Percentiles rank a stretch among this genome's conserved stretches.
These are phyloP conservation scores for Parazoanthus atlanticus DNA, from an alignment of 92 coral and sea anemone genomes.

Conservation along the genomic window DNA sequence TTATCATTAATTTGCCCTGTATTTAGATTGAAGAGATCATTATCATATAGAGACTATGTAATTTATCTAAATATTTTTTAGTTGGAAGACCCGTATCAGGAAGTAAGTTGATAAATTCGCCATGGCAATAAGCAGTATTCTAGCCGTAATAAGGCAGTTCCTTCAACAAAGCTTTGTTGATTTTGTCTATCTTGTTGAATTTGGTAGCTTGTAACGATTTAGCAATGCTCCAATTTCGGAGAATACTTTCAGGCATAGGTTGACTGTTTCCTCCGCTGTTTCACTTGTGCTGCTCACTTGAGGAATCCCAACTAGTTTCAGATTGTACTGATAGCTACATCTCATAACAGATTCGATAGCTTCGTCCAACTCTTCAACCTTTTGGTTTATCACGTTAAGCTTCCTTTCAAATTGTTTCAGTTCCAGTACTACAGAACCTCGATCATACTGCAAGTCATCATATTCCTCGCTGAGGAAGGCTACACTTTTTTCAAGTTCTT, in stretches of 20 bases:
- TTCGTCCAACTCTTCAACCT: background rate
- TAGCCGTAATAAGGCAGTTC: conserved; percentile 33
- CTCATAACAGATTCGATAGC: background rate
- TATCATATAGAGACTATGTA: conserved; percentile 18
- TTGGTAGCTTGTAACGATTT: too few relatives aligned
- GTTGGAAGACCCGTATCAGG: conserved; percentile 28
- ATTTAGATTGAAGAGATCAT: conserved; percentile 27
- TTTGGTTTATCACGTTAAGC: conserved; percentile 13
- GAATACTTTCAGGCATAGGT: conserved; percentile 25
- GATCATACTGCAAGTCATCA: background rate
- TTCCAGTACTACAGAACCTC: conserved; percentile 9
- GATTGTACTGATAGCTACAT: conserved; percentile 2
- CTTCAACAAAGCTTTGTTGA: conserved; percentile 27
- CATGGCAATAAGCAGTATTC: conserved; percentile 25
- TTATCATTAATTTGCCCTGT: conserved; percentile 12
- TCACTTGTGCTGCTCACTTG: conserved; percentile 15
- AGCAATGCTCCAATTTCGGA: conserved; percentile 15
- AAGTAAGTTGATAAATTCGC: conserved; percentile 30
- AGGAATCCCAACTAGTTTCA: background rate
- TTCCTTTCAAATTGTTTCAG: conserved; percentile 8
- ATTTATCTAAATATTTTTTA: conserved; percentile 22
- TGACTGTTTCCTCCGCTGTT: conserved; percentile 27
- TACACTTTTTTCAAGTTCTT: background rate
- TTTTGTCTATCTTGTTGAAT: too few relatives aligned
- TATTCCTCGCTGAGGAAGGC: background rate